Evolutionary conservation across 2,113 vertebrate genomes (phyloP), one percentile per base, ranked within the genome.

Genomic region (Zonotrichia leucophrys): DNA sequence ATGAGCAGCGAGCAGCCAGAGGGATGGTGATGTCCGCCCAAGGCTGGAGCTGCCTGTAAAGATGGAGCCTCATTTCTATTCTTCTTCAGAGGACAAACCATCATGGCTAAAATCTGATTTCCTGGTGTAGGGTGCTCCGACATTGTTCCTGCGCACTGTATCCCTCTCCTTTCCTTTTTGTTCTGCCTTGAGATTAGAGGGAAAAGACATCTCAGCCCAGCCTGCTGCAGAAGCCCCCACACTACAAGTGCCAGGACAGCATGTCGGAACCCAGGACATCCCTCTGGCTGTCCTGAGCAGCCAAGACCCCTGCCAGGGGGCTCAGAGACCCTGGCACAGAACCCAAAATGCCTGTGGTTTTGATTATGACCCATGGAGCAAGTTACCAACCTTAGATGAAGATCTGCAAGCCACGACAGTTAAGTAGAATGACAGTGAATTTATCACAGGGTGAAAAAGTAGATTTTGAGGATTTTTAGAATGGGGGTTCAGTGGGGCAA

Each of bases 61-160:
- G n/a, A 76, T 2, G 2, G 23, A 64, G 11, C 15, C 46, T 15
- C 7, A 2, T 24, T 30, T n/a, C 47, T 27, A 37, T 10, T 2
- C 16, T 67, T 58, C 37, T 84, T 55, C 11, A 23, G 25, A 92
- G 59, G 59, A 31, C 4, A 80, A 83, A 46, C 3, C 25, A 55
- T 33, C n/a, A 25, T 0, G 1, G 8, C 4, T 63, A 8, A n/a
- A 83, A 59, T 42, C 10, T 0, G 0, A 24, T 78, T 91, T 84
- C 31, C 39, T 7, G 5, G 11, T 4, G 12, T 17, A 21, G n/a
- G 14, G 4, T n/a, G 24, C 17, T 82, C 41, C 28, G 53, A 62
- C 5, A 33, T 30, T 58, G 25, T 33, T 83, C 19, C 46, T 11
- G 11, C 83, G 39, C 15, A 50, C 37, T 8, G 44, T 22, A n/a